These are phyloP conservation scores for Muraenolepis orangiensis DNA, from an alignment of 2,797 vertebrate species.

Conservation along the genomic window DNA sequence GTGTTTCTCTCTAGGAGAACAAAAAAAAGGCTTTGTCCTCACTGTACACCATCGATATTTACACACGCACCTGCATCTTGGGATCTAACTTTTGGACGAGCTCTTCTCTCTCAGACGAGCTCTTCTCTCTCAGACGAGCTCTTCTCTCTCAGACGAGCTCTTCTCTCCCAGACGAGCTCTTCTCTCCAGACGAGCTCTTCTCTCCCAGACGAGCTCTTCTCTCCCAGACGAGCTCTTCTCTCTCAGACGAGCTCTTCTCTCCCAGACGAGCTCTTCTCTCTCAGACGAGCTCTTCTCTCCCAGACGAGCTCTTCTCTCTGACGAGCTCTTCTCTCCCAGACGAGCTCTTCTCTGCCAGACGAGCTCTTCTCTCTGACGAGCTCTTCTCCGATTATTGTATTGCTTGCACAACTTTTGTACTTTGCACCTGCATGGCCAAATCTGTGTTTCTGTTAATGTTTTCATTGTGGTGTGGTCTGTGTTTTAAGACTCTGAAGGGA, in stretches of 20 bases:
- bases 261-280: conserved; percentile 26
- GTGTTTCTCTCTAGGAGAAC: conserved; percentile 45
- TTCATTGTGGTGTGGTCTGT: conserved; percentile 34
- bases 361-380: no score
- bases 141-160: conserved; percentile 15
- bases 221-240: conserved; percentile 18
- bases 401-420: conserved; percentile 61
- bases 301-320: no score
- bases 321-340: conserved; percentile 20
- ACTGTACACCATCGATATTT: conserved; percentile 40
- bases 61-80: conserved; percentile 31
- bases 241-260: conserved; percentile 21
- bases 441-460: conserved; percentile 37
- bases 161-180: conserved; percentile 23
- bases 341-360: conserved; percentile 26
- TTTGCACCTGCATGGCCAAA: conserved; percentile 69
- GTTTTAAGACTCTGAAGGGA: conserved; percentile 13
- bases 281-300: conserved; percentile 6
- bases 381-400: no score
- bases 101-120: conserved; percentile 6
- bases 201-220: conserved; percentile 25
- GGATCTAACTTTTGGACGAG: conserved; percentile 31
- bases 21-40: conserved; percentile 27
- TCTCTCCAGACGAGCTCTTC: conserved; percentile 16
- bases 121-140: conserved; percentile 25